Base-by-base conservation (phyloP, 2,797 vertebrate genomes). In the Benthosema pterotum region DNA sequence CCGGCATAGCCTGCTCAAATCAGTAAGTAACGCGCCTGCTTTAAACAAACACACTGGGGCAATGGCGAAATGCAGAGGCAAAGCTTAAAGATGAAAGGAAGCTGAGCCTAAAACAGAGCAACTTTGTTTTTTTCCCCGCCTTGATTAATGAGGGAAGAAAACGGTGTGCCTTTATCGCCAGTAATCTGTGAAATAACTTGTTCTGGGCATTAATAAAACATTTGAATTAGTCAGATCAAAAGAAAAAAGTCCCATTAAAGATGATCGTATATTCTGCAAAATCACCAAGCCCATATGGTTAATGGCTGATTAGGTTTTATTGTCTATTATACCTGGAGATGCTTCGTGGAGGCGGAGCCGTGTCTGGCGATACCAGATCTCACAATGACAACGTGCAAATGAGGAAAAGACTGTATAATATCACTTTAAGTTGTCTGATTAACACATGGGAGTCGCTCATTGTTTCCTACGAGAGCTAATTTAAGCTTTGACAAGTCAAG, bases 151-250 rank as follows among this genome's bases (percentile, higher is more conserved):
- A 74, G 63, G 48, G 71, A 72, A 75, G 71, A 67, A 66, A 74
- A 80, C 67, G 60, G 18, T 47, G 42, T 25, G 60, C 57, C 52
- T 65, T 71, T 61, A 71, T 65, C 52, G 60, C 63, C 66, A 60
- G 57, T 78, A 79, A 83, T 86, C 77, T 84, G 77, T 77, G 71
- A 74, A 87, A 79, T 82, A 75, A 80, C 69, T 68, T 77, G 70
- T 75, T 55, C 63, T 17, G 63, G 54, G 77, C 65, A 79, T 84
- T 82, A 83, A 88, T 85, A 75, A 84, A 75, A 73, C 66, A 72
- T 66, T 55, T 45, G 73, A 78, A 69, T 73, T 74, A 69, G 70
- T 56, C 13, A 67, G 64, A 78, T 69, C 67, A 79, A 78, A 65
- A 72, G 69, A 56, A 53, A n/a, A n/a, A 69, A 70, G 64, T 28